Evolutionary conservation across 2,113 vertebrate species (phyloP).

Genomic region (Megaceryle maxima): DNA sequence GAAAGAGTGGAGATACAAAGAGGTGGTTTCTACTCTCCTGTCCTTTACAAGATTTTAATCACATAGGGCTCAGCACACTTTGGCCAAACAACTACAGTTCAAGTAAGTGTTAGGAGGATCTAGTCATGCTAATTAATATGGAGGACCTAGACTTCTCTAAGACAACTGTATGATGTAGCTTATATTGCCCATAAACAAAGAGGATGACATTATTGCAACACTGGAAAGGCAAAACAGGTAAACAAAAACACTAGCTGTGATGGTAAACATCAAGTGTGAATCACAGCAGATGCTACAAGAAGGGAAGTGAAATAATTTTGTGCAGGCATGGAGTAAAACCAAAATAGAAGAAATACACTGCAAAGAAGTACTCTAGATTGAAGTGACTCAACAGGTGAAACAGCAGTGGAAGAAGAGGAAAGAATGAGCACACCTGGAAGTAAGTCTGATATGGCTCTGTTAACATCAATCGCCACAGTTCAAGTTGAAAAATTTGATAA

Average conservation of each 20-base stretch:
- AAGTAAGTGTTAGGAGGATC: background rate
- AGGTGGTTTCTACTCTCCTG: fast-evolving
- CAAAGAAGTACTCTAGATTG: background rate
- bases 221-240: background rate
- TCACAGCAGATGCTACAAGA: background rate
- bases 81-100: background rate
- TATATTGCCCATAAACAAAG: background rate
- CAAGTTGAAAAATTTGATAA: background rate
- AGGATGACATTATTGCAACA: background rate
- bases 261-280: background rate
- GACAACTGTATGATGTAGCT: background rate
- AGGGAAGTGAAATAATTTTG: background rate
- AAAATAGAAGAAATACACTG: background rate
- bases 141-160: background rate
- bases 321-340: background rate
- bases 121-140: background rate
- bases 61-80: background rate
- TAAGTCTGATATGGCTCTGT: background rate
- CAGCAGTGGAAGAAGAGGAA: background rate
- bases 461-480: background rate
- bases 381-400: background rate
- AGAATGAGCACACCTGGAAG: background rate
- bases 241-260: background rate
- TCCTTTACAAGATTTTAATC: background rate
- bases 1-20: background rate